Evolutionary conservation across 2,113 vertebrate species (phyloP).

Genomic region (Apus apus): DNA sequence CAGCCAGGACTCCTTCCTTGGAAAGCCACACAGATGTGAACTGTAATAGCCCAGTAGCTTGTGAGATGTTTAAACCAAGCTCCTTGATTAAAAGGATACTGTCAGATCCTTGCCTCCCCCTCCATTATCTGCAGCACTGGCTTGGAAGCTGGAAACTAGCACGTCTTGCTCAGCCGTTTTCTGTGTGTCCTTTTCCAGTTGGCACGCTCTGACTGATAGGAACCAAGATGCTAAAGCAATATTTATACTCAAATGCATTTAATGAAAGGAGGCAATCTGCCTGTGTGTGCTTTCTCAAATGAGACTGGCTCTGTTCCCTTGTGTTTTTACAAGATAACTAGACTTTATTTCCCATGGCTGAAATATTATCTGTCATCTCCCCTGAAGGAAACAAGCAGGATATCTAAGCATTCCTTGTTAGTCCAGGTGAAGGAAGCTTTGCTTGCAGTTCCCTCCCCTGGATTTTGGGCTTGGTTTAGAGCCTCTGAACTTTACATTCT

Average conservation of each 20-base stretch:
- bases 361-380: constrained; percentile 40
- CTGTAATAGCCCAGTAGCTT: constrained; percentile 15
- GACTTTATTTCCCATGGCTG: constrained; percentile 41
- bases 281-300: constrained; percentile 55
- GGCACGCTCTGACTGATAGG: constrained; percentile 50
- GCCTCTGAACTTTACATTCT: neutral
- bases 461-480: neutral
- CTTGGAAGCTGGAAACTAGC: constrained; percentile 39
- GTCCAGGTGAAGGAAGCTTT: constrained; percentile 28
- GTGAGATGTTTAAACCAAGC: constrained; percentile 21
- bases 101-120: constrained; percentile 29
- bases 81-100: constrained; percentile 51
- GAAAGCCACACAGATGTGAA: constrained; percentile 27
- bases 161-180: constrained; percentile 56
- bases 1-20: constrained; percentile 38
- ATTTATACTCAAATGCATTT: constrained; percentile 64
- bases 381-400: neutral
- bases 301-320: constrained; percentile 61
- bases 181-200: constrained; percentile 66
- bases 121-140: constrained; percentile 21
- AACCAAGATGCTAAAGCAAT: constrained; percentile 67
- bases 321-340: constrained; percentile 45
- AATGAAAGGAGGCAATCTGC: constrained; percentile 71
- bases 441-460: neutral
- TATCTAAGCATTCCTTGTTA: constrained; percentile 2